phyloP scores from a whole-genome alignment of 1,140 invertebrate genomes.

The Gryon sp. region DNA sequence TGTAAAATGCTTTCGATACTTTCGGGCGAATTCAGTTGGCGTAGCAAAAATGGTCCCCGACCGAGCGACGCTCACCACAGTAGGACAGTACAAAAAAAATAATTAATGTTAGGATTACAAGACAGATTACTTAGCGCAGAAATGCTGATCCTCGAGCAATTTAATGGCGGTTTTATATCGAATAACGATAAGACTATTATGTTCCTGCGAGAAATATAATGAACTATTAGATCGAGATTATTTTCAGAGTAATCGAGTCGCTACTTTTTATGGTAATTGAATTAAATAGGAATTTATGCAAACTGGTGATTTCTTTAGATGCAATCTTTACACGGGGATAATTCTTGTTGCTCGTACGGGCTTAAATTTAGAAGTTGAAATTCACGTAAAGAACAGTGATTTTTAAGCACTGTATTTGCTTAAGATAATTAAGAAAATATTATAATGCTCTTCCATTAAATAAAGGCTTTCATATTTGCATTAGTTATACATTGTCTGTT shows the following conservation, averaged over 20 bases:
- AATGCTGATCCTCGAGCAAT: conserved; percentile 19
- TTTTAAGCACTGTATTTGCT: no score
- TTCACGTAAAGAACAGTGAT: no score
- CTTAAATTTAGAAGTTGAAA: background rate
- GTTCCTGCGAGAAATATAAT: conserved; percentile 12
- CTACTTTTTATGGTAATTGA: conserved; percentile 16
- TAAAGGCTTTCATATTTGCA: no score
- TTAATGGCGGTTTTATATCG: conserved; percentile 31
- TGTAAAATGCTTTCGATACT: conserved; percentile 65
- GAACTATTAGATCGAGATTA: conserved; percentile 13
- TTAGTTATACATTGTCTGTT: no score
- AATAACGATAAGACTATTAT: conserved; percentile 33
- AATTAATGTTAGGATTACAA: conserved; percentile 45
- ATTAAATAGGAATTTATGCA: conserved; percentile 13
- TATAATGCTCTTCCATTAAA: no score
- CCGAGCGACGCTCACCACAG: no score
- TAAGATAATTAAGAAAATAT: no score
- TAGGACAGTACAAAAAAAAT: conserved; percentile 36
- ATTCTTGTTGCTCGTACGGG: background rate
- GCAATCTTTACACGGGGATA: background rate
- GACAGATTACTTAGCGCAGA: conserved; percentile 27
- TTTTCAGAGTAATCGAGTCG: conserved; percentile 21
- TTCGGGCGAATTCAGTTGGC: conserved; percentile 33
- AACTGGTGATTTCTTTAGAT: background rate
- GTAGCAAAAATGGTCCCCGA: conserved; percentile 20